phyloP scores from a whole-genome alignment of 1,140 invertebrate species.

The Caenorhabditis latens region DNA sequence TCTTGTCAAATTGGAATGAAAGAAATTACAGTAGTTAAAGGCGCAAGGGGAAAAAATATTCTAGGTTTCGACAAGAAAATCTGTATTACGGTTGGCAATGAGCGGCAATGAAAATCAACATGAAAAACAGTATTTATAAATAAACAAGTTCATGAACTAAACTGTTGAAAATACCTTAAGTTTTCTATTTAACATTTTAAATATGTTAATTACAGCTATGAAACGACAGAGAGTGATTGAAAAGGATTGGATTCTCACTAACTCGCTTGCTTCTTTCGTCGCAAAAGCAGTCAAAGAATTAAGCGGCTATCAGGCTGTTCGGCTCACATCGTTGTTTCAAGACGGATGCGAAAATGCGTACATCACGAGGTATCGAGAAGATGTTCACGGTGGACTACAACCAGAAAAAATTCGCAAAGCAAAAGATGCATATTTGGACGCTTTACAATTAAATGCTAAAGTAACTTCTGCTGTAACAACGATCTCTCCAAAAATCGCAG shows the following conservation, averaged over 20 bases:
- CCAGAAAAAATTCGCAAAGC: conserved; percentile 32
- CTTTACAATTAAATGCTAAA: conserved; percentile 23
- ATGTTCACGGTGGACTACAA: conserved; percentile 33
- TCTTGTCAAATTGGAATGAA: too few relatives aligned
- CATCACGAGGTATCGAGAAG: conserved; percentile 29
- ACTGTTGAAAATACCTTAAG: too few relatives aligned
- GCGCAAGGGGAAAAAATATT: too few relatives aligned
- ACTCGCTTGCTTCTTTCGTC: not conserved
- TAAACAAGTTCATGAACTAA: too few relatives aligned
- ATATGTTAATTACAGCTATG: not conserved
- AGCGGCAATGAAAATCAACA: too few relatives aligned
- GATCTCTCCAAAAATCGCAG: not conserved
- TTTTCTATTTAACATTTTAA: too few relatives aligned
- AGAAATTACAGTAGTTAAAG: too few relatives aligned
- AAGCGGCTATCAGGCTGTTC: not conserved
- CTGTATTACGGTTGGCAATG: too few relatives aligned
- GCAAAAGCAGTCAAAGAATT: not conserved
- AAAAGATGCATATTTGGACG: conserved; percentile 10
- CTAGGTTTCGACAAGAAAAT: too few relatives aligned
- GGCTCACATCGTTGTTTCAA: not conserved
- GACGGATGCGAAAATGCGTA: conserved; percentile 42
- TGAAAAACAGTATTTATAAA: too few relatives aligned
- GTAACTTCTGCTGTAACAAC: not conserved
- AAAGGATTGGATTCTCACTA: conserved; percentile 8
- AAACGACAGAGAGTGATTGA: not conserved